Base-by-base conservation (phyloP, 2,113 vertebrate species). In the Cathartes aura region DNA sequence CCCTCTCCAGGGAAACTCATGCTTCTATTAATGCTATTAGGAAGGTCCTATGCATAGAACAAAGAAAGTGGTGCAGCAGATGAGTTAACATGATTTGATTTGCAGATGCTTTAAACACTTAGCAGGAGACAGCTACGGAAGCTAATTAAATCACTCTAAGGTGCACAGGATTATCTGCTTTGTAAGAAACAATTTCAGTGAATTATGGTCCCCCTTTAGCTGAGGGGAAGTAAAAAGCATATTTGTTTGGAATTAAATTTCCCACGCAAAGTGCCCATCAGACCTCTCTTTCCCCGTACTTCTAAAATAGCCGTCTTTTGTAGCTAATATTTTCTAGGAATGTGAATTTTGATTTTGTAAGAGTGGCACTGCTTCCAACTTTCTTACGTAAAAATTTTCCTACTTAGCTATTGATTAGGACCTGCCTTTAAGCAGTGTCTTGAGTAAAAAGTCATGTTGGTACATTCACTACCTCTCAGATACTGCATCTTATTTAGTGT, bases 401-500 rank as follows among this genome's bases (percentile, higher is more conserved):
- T 66, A 83, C 94, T 97, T 87, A 80, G 83, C 80, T 98, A 98
- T 98, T 97, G 97, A 98, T 98, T 97, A 97, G 50, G 74, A 87
- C 90, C 95, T 90, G 92, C 91, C 94, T 98, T 97, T 96, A 95
- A 97, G 97, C 95, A 97, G 96, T 94, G 93, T 97, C 96, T 94
- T 45, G 95, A 96, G 95, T 97, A 97, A 95, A 93, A 98, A 97
- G 95, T 60, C 87, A 19, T 97, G 97, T 97, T 97, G 97, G 98
- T 96, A 98, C 97, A 96, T 97, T 95, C 96, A 96, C 84, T 97
- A 10, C 96, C 95, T 97, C 98, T 98, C 98, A 97, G 97, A 98
- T 97, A 98, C 97, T 98, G 98, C 98, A 97, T 99, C 99, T 99
- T 99, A 99, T 99, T 99, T 99, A 99, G 99, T 99, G 98, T 99